Base-by-base conservation (phyloP, 2,797 vertebrate genomes). In the Salmo trutta region DNA sequence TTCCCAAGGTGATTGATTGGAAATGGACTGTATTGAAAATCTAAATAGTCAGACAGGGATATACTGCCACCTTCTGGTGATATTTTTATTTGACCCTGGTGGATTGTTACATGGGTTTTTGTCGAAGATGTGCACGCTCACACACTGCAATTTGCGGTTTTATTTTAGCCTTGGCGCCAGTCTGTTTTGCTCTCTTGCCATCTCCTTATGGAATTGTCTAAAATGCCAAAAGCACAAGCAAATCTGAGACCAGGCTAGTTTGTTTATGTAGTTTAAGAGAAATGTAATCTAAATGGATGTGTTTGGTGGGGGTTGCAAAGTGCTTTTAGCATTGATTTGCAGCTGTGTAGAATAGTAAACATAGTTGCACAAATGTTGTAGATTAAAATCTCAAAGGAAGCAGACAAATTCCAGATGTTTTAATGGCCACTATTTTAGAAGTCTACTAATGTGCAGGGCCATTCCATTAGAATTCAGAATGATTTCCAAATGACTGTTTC, bases 11-110 rank as follows among this genome's bases (percentile, higher is more conserved):
- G 29, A 29, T 31, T 36, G 1, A 36, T 36, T 36, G 6, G 36
- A 36, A 36, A 29, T 16, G 24, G 4, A 67, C 27, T 12, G 65
- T 69, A 70, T 31, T 21, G 73, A 29, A 75, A 27, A 19, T 51
- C 4, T 53, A 12, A 21, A 0, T 8, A 72, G 5, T 59, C 81
- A 71, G 2, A 16, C 71, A 71, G 79, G 83, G 17, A 29, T 66
- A 29, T 88, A 84, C 87, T 81, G 89, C 89, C 90, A 81, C 81
- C 93, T 91, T 81, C 82, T 90, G 92, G 88, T 71, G 24, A 1
- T 0, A 16, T 19, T 19, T 59, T 73, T 41, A 3, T 41, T 3
- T 71, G 8, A 12, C 59, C 65, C 2, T 31, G 14, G 15, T 67
- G 15, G 27, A 24, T 31, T 17, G 29, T 31, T 33, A 16, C n/a